Evolutionary conservation across 2,888 invertebrate genomes (phyloP).

Genomic region (Nemapogon koenigi): DNA sequence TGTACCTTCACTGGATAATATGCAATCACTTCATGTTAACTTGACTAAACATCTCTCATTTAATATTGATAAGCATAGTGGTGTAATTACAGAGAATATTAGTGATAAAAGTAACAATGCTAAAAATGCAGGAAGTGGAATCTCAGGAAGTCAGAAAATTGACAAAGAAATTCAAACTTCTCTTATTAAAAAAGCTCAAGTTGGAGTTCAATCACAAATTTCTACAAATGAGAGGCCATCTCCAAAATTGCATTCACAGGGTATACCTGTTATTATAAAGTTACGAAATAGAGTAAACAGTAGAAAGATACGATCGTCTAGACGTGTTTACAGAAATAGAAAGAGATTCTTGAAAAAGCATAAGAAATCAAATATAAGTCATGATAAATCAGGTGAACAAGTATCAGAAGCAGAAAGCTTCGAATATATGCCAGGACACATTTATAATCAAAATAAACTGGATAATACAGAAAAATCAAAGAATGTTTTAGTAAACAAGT

Average conservation of each 20-base stretch:
- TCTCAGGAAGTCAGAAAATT: constrained; percentile 22
- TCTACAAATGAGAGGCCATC: constrained; percentile 13
- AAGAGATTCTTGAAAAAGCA: constrained; percentile 25
- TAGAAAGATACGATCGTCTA: background rate
- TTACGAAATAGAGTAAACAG: constrained; percentile 24
- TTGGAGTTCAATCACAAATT: constrained; percentile 16
- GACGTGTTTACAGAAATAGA: constrained; percentile 21
- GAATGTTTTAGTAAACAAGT: constrained; percentile 39
- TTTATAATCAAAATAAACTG: constrained; percentile 60
- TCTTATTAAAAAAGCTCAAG: constrained; percentile 18
- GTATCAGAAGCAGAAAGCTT: constrained; percentile 70
- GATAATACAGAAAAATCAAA: constrained; percentile 18
- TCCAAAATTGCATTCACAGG: constrained; percentile 20
- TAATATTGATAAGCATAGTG: constrained; percentile 44
- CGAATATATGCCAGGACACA: constrained; percentile 68
- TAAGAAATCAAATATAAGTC: constrained; percentile 26
- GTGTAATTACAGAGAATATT: constrained; percentile 35
- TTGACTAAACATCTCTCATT: constrained; percentile 55
- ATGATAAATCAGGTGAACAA: constrained; percentile 39
- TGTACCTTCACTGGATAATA: constrained; percentile 28
- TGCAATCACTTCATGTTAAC: constrained; percentile 45
- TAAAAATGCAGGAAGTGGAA: constrained; percentile 22
- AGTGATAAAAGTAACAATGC: constrained; percentile 30
- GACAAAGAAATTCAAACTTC: constrained; percentile 52
- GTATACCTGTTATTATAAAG: constrained; percentile 38